Evolutionary conservation across 2,797 vertebrate species (phyloP), one percentile per base, ranked within the genome.

Genomic region (Acanthis flammea): DNA sequence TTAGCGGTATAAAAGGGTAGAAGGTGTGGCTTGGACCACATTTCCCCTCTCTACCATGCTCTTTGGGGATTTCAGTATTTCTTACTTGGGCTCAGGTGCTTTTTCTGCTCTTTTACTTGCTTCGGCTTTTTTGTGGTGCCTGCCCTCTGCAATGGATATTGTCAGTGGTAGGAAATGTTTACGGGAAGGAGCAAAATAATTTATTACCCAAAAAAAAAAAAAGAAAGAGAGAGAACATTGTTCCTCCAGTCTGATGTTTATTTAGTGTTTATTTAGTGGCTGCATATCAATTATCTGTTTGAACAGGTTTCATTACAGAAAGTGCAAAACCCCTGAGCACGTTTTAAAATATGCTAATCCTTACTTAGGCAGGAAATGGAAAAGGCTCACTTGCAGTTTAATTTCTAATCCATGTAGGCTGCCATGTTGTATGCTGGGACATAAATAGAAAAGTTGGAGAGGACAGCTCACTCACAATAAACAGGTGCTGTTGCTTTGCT

Each of bases 231-330:
- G 39, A 80, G 31, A 94, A 51, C 28, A 67, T 82, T 77, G 85
- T 90, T 94, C 61, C 35, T 90, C 14, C 31, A 75, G 58, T 90
- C 81, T 88, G 92, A 87, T 81, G 18, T 94, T 95, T 96, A 86
- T 94, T 96, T 96, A 95, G 67, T 90, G 31, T 95, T 95, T 96
- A 84, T 95, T 96, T 96, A 95, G 67, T 90, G 35, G 73, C 88
- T 94, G 79, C 19, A 9, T 86, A 95, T 95, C 73, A 97, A 90
- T 95, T 97, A 95, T 86, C 86, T 95, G 48, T 96, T 97, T 96
- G 93, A 96, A 93, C 78, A 92, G 93, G 89, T 95, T 98, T 97
- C 96, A 97, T 95, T 96, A 95, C 62, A 92, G 77, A 95, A 93
- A 93, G 80, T 90, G 48, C 65, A 91, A 96, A 96, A 86, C 42